Evolutionary conservation across 2,888 invertebrate genomes (phyloP), one percentile per base, ranked within the genome.

Genomic region (Hydropsyche betteni): DNA sequence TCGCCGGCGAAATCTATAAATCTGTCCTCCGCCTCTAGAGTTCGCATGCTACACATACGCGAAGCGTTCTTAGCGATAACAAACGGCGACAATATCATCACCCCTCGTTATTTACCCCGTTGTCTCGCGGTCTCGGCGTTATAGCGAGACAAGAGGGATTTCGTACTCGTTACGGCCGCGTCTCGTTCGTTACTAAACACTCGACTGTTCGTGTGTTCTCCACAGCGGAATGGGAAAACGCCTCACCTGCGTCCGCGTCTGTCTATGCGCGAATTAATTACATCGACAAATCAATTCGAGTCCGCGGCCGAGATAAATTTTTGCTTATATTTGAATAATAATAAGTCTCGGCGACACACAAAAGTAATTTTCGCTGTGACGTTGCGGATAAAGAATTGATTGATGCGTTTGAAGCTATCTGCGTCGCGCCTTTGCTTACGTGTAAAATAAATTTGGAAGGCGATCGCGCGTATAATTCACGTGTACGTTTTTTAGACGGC

Each of bases 1-100:
- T 44, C 44, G 50, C 69, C n/a, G 69, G 44, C 50, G 69, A 51
- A 69, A 69, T 69, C 69, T 69, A 69, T 69, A 69, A 69, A 69
- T 69, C 69, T 69, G 51, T 69, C 69, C n/a, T 24, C 64, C 34
- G 33, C 36, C 36, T n/a, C 55, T 14, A 64, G 64, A 64, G 64
- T 64, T 12, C 69, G 69, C 50, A 34, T 12, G 36, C 64, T 34
- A 55, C 69, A 33, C 50, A 34, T 38, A 69, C 44, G 38, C 50
- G 69, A 44, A 44, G 51, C 38, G 69, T 51, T 69, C 16, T 34
- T n/a, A 10, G 69, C 69, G 69, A 69, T 50, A 44, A 51, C 69
- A 50, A 51, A 69, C 69, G 16, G 44, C 69, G 44, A 69, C 51
- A 64, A 64, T 64, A 64, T 64, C 64, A 64, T 64, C 64, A 36